Evolutionary conservation across 2,113 vertebrate genomes (phyloP).

Genomic region (Mastomys coucha): DNA sequence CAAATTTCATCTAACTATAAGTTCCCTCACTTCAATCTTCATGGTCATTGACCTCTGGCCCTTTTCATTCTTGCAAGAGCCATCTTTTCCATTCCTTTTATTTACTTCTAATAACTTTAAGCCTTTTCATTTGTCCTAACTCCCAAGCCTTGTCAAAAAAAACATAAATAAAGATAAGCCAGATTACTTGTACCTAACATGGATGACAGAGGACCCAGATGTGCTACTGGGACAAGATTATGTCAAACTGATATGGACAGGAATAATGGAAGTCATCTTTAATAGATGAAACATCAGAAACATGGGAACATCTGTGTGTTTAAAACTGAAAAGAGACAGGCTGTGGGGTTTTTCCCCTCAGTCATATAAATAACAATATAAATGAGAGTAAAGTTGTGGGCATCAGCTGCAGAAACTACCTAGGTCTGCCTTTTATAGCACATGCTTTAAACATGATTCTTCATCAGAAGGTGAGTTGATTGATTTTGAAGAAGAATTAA

Average conservation of each 20-base stretch:
- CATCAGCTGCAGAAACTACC: neutral
- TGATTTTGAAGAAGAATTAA: neutral
- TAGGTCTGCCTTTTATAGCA: neutral
- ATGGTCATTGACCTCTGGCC: slow-evolving; percentile 39
- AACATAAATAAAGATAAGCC: neutral
- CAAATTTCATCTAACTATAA: slow-evolving; percentile 32
- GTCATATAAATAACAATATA: neutral
- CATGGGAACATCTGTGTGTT: neutral
- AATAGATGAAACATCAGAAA: neutral
- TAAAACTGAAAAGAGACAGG: neutral
- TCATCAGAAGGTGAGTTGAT: neutral
- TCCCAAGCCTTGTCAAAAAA: neutral
- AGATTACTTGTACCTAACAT: neutral
- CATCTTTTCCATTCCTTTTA: slow-evolving; percentile 8
- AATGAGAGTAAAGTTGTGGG: neutral
- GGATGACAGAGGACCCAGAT: neutral
- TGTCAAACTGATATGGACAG: neutral
- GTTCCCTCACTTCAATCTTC: slow-evolving; percentile 48
- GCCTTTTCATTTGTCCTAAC: neutral
- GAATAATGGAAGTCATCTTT: neutral
- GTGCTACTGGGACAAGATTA: neutral
- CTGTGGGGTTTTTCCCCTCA: neutral
- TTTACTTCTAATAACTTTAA: slow-evolving; percentile 55
- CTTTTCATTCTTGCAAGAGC: slow-evolving; percentile 19
- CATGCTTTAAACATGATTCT: neutral